Base-by-base conservation (phyloP, 2,113 vertebrate genomes). In the Origma solitaria region DNA sequence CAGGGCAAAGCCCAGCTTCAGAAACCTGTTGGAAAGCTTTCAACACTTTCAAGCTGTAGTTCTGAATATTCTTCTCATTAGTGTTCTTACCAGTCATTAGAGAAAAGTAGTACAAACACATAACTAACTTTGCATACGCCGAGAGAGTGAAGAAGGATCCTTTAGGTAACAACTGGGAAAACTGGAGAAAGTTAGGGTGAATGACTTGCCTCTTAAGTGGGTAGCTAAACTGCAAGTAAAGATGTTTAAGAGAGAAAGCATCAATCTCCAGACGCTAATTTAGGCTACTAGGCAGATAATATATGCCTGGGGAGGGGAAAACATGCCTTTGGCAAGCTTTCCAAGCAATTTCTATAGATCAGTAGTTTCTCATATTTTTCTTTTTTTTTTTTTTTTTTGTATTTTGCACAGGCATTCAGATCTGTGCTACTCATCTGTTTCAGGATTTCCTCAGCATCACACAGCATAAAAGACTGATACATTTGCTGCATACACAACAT, bases 281-380 rank as follows among this genome's bases (percentile, higher is more conserved):
- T 58, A 80, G 62, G n/a, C 45, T 53, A 65, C 54, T 56, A 40
- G 73, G 25, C 16, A 66, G 35, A 38, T 15, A 78, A 54, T 23
- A 77, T 2, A 47, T 22, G 20, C 18, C 9, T 13, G 19, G 8
- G 14, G 10, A 31, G 7, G 1, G 11, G 7, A 7, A 2, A 60
- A 22, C 7, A 31, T 2, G 6, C 4, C 50, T 42, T 76, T 42
- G 38, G 20, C 13, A 86, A 92, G 31, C 5, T 71, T 73, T n/a
- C 35, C 38, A 61, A 69, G 20, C 12, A 38, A 54, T 60, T 78
- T 72, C 23, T 17, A 87, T 6, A 37, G 21, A 40, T 35, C 3
- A 54, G 10, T 25, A 45, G 3, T 20, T 92, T 31, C 40, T 7
- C 8, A 47, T 15, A 13, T 40, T 86, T 56, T 40, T 27, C 13